Evolutionary conservation across 2,888 invertebrate genomes (phyloP).

Genomic region (Megastigmus dorsalis): DNA sequence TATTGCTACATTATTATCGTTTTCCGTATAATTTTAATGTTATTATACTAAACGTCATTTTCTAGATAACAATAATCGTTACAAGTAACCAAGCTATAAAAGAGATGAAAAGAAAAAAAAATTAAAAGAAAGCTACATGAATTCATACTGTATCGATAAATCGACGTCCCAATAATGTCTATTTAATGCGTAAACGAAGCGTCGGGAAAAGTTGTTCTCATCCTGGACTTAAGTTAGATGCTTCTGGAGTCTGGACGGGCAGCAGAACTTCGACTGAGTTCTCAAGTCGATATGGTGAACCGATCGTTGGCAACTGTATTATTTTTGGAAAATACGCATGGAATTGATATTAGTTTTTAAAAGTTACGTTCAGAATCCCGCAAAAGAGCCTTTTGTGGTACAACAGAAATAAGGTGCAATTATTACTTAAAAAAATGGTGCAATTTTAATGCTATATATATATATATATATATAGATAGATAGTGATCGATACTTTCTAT

Average conservation of each 20-base stretch:
- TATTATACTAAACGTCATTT: not conserved
- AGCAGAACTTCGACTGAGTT: not conserved
- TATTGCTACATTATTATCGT: not conserved
- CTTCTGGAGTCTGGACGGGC: constrained; percentile 13
- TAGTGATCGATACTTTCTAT: not conserved
- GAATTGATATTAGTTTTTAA: no score
- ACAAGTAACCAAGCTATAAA: constrained; percentile 3
- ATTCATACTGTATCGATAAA: constrained; percentile 10
- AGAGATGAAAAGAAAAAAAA: not conserved
- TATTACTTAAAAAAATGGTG: not conserved
- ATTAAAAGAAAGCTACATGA: not conserved
- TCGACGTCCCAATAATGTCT: constrained; percentile 31
- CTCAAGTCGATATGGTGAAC: not conserved
- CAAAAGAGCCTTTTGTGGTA: no score
- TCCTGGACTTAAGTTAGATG: not conserved
- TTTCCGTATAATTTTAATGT: not conserved
- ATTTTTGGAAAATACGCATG: no score
- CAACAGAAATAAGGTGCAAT: constrained; percentile 12
- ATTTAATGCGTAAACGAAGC: constrained; percentile 21
- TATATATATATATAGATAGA: no score
- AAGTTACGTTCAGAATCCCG: no score
- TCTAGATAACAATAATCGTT: constrained; percentile 11
- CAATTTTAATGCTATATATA: not conserved
- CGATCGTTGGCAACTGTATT: not conserved
- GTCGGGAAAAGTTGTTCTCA: not conserved